Percentiles rank a stretch among this genome's conserved stretches.
Conservation (phyloP, 2,888 invertebrate species). For the Apodemia duryi region DNA sequence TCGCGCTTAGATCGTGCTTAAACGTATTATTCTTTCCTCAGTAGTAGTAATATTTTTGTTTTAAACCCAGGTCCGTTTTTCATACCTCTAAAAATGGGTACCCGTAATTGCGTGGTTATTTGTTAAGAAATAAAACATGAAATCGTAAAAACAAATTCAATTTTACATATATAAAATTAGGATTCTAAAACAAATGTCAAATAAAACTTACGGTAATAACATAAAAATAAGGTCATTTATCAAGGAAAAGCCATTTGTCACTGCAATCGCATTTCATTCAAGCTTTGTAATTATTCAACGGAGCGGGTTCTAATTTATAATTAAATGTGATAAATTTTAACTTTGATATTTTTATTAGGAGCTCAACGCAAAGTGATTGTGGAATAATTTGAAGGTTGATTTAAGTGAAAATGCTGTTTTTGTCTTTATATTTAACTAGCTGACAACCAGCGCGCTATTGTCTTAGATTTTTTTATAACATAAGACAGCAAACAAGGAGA, state of each 20-base stretch:
- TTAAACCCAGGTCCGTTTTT: too few relatives aligned
- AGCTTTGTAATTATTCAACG: constrained; percentile 40
- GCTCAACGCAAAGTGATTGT: constrained; percentile 17
- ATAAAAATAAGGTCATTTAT: constrained; percentile 48
- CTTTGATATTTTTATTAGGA: constrained; percentile 28
- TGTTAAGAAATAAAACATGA: too few relatives aligned
- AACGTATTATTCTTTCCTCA: too few relatives aligned
- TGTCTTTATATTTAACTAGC: neutral
- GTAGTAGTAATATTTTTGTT: too few relatives aligned
- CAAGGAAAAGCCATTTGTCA: constrained; percentile 50
- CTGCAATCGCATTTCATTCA: constrained; percentile 41
- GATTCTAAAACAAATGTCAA: neutral
- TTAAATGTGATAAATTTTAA: constrained; percentile 30
- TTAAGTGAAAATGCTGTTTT: neutral
- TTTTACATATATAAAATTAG: too few relatives aligned
- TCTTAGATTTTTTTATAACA: too few relatives aligned
- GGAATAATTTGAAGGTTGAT: constrained; percentile 8
- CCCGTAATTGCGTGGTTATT: too few relatives aligned
- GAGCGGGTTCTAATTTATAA: constrained; percentile 33
- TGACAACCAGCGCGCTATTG: too few relatives aligned
- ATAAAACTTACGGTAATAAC: neutral
- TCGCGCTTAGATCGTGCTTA: too few relatives aligned
- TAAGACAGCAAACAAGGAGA: too few relatives aligned
- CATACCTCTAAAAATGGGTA: too few relatives aligned
- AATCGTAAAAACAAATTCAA: too few relatives aligned